Evolutionary conservation across 2,113 vertebrate species (phyloP).

Genomic region (Solea senegalensis): DNA sequence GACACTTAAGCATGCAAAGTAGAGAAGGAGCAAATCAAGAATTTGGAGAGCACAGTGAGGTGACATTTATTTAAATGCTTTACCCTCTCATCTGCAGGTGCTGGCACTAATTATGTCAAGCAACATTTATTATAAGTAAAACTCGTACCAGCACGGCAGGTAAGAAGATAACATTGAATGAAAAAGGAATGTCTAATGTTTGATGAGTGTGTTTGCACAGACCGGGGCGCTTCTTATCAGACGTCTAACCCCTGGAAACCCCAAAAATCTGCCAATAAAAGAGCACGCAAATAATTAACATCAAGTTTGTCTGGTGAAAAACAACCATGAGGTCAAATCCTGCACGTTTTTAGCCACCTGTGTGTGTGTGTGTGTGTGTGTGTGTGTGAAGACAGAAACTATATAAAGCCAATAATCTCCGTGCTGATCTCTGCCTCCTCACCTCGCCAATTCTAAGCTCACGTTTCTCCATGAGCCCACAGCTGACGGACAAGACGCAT

Average conservation of each 20-base stretch:
- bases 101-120: too few species aligned
- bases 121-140: too few species aligned
- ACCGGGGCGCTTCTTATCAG: not conserved
- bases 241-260: not conserved
- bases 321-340: slow-evolving; percentile 15
- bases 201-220: not conserved
- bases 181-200: not conserved
- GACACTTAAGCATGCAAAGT: too few species aligned
- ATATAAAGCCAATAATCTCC: slow-evolving; percentile 68
- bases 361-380: slow-evolving; percentile 1
- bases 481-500: slow-evolving; percentile 20
- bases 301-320: slow-evolving; percentile 1
- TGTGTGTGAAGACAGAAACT: not conserved
- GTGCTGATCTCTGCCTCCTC: slow-evolving; percentile 54
- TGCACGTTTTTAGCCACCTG: slow-evolving; percentile 55
- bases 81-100: too few species aligned
- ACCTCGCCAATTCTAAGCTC: slow-evolving; percentile 46
- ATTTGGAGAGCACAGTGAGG: too few species aligned
- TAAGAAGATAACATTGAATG: too few species aligned
- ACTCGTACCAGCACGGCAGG: too few species aligned
- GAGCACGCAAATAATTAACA: slow-evolving; percentile 37
- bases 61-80: too few species aligned
- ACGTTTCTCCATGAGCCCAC: slow-evolving; percentile 33
- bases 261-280: slow-evolving; percentile 20
- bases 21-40: too few species aligned